A percentile compares a stretch with the other conserved stretches of the same genome.
Evolutionary conservation across 2,797 vertebrate genomes (phyloP).

Genomic region (Poecilia wingei): DNA sequence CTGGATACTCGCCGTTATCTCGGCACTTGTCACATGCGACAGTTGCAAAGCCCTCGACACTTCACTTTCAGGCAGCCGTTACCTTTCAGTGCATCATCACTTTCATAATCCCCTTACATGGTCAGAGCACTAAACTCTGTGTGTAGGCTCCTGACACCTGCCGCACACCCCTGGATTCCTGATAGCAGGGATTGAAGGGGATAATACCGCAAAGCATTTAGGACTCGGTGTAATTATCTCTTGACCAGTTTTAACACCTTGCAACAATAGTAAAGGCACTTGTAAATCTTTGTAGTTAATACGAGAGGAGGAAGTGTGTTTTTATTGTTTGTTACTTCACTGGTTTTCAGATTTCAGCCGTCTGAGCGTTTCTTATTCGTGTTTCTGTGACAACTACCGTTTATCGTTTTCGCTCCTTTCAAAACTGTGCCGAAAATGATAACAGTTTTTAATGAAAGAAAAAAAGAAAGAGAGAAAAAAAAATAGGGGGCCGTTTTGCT

Average conservation of each 20-base stretch:
- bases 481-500: conserved; percentile 31
- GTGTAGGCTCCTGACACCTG: conserved; percentile 67
- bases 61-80: conserved; percentile 77
- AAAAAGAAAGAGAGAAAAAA: conserved; percentile 9
- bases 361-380: conserved; percentile 30
- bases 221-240: conserved; percentile 64
- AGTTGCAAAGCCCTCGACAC: conserved; percentile 73
- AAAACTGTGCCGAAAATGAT: conserved; percentile 37
- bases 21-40: conserved; percentile 72
- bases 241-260: conserved; percentile 49
- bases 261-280: conserved; percentile 22
- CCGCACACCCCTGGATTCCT: conserved; percentile 59
- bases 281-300: conserved; percentile 39
- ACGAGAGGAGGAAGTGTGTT: background rate
- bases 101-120: conserved; percentile 82
- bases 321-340: conserved; percentile 23
- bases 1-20: conserved; percentile 76
- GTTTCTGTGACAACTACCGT: conserved; percentile 21
- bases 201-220: conserved; percentile 58
- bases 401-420: conserved; percentile 28
- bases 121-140: conserved; percentile 66
- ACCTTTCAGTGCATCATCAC: conserved; percentile 81
- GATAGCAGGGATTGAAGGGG: conserved; percentile 67
- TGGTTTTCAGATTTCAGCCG: conserved; percentile 31
- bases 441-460: background rate